Conservation (phyloP, 2,888 invertebrate species). For the Silvanus unidentatus region DNA sequence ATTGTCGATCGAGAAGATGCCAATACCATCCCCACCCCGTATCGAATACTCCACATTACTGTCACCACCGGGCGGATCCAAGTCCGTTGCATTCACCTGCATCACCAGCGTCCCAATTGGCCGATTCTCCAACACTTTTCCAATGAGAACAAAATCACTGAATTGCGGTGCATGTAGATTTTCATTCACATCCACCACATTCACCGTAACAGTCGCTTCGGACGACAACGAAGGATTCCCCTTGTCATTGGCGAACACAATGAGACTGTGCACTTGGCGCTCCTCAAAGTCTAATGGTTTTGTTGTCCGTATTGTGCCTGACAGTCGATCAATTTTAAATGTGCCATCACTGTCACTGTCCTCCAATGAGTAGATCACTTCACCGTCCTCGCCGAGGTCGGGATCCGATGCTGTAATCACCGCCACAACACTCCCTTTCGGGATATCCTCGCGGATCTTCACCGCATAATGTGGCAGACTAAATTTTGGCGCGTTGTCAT, state of each 20-base stretch:
- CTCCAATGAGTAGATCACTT: slow-evolving; percentile 71
- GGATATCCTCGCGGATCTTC: slow-evolving; percentile 86
- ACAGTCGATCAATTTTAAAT: slow-evolving; percentile 77
- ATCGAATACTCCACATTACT: slow-evolving; percentile 81
- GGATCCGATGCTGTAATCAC: slow-evolving; percentile 78
- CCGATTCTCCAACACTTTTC: slow-evolving; percentile 74
- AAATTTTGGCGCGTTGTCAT: slow-evolving; percentile 83
- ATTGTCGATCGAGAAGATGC: slow-evolving; percentile 85
- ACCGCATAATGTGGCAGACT: slow-evolving; percentile 68
- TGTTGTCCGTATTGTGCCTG: slow-evolving; percentile 79
- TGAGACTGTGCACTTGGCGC: slow-evolving; percentile 81
- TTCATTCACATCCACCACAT: slow-evolving; percentile 91
- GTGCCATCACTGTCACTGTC: slow-evolving; percentile 62
- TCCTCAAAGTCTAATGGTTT: slow-evolving; percentile 81
- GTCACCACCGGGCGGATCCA: slow-evolving; percentile 74
- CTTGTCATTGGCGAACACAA: slow-evolving; percentile 77
- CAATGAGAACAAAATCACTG: slow-evolving; percentile 69
- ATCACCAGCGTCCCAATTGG: slow-evolving; percentile 72
- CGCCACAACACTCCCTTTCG: slow-evolving; percentile 79
- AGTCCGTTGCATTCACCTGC: slow-evolving; percentile 71
- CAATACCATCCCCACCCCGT: slow-evolving; percentile 83
- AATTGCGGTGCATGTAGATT: slow-evolving; percentile 81
- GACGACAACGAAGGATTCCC: slow-evolving; percentile 77
- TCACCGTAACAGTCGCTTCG: slow-evolving; percentile 74
- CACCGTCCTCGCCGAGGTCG: slow-evolving; percentile 78